Evolutionary conservation across 2,888 invertebrate genomes (phyloP).

Genomic region (Apamea monoglypha): DNA sequence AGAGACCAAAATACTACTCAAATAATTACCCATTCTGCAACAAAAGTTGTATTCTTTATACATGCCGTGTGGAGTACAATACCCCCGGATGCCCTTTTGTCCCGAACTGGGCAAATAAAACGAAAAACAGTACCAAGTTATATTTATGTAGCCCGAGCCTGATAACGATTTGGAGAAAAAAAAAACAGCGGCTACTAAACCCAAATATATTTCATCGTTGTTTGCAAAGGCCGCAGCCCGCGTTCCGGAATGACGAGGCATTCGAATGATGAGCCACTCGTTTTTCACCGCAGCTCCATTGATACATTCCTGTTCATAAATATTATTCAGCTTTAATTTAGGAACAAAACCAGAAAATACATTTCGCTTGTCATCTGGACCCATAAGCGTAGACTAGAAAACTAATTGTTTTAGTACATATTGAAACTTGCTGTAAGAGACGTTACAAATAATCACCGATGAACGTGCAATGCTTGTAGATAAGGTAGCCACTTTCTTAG

Average conservation of each 20-base stretch:
- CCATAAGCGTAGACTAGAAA: constrained; percentile 6
- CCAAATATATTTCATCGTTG: constrained; percentile 72
- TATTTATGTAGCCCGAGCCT: constrained; percentile 66
- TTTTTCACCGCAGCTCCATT: constrained; percentile 67
- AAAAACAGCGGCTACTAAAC: constrained; percentile 52
- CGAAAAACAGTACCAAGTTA: constrained; percentile 54
- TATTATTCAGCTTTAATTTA: constrained; percentile 55
- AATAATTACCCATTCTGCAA: constrained; percentile 37
- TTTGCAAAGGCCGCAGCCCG: constrained; percentile 65
- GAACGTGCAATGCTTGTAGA: constrained; percentile 9
- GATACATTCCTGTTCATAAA: constrained; percentile 56
- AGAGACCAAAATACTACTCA: constrained; percentile 9
- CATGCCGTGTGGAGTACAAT: constrained; percentile 33
- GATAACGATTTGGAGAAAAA: constrained; percentile 67
- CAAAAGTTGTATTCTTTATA: constrained; percentile 36
- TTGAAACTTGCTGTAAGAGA: constrained; percentile 8
- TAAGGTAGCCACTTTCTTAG: not conserved
- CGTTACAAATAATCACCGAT: constrained; percentile 40
- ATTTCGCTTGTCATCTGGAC: constrained; percentile 30
- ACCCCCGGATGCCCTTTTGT: constrained; percentile 41
- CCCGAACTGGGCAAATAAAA: constrained; percentile 31
- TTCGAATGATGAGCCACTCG: constrained; percentile 64
- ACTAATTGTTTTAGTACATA: constrained; percentile 41
- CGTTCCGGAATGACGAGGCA: constrained; percentile 67
- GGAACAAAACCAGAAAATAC: constrained; percentile 34